phyloP scores from a whole-genome alignment of 2,797 vertebrate genomes.

The Cynopterus sphinx region DNA sequence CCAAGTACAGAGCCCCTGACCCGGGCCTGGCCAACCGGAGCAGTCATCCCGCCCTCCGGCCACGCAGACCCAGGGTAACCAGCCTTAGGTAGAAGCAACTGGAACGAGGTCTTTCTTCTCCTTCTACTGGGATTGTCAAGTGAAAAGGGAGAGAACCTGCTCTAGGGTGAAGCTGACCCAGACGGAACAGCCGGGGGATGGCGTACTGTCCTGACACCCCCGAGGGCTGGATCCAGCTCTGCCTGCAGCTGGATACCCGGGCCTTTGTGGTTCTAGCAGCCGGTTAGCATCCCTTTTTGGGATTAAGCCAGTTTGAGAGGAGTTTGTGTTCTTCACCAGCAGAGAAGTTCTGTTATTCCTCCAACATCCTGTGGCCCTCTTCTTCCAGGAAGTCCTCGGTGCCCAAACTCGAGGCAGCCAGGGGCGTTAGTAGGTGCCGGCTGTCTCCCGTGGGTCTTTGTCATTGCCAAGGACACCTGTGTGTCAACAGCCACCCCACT shows the following conservation, averaged over 20 bases:
- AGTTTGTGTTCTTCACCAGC: background rate
- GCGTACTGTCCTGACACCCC: rapidly evolving
- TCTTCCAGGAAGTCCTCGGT: slow-evolving; percentile 3
- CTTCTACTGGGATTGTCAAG: background rate
- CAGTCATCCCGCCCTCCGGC: background rate
- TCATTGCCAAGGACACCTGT: background rate
- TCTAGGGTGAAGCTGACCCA: background rate
- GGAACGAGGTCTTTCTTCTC: background rate
- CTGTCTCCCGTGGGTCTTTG: background rate
- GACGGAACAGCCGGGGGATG: background rate
- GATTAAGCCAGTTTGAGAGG: background rate
- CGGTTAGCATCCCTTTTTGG: background rate
- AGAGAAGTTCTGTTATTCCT: background rate
- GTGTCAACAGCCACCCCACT: background rate
- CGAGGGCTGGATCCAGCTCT: background rate
- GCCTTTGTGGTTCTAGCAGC: background rate
- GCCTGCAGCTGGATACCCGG: background rate
- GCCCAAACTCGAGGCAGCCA: background rate
- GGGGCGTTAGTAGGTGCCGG: background rate
- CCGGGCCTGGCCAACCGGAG: background rate
- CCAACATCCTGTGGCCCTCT: background rate
- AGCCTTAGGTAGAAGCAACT: background rate
- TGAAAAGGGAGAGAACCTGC: background rate
- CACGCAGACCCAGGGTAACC: background rate
- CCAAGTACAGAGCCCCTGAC: background rate